Base-by-base conservation (phyloP, 2,113 vertebrate genomes). In the Perca fluviatilis region DNA sequence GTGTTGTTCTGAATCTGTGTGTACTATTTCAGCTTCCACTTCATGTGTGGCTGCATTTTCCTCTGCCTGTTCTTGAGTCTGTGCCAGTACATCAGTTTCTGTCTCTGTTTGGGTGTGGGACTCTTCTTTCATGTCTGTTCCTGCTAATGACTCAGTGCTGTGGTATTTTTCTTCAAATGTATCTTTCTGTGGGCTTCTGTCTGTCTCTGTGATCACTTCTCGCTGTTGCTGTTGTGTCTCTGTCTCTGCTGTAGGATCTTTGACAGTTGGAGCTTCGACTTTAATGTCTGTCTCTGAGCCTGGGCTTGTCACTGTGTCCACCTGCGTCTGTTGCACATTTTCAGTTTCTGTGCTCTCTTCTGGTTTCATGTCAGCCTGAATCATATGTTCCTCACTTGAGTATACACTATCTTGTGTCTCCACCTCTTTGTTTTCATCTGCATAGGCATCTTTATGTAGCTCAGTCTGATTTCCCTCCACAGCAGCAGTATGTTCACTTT, bases 91-190 rank as follows among this genome's bases (percentile, higher is more conserved):
- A 5, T 58, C 33, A 19, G 19, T 80, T 51, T 65, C 53, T 74
- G 51, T 77, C 21, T 69, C 51, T 79, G 68, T 80, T 67, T 77
- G 86, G 43, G 12, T 47, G 71, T 76, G 58, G 36, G 47, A 19
- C 71, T 83, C 74, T 51, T 33, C 69, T 60, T 33, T 70, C 30
- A n/a, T 11, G 12, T 78, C 74, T 47, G 16, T 77, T 81, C 74
- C 62, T 50, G 51, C 9, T 61, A 74, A 71, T 88, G 74, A 71
- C 74, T 89, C 88, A 69, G 12, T 30, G 21, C 77, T 75, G 27
- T 60, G 61, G 50, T 64, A 11, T 80, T 82, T 62, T 27, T 8
- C 79, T 46, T 77, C 54, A 49, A 33, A 18, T 58, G 15, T 5
- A n/a, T 40, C 74, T 53, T 5, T 54, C 57, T 46, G 4, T 30